phyloP scores from a whole-genome alignment of 2,797 vertebrate species.

The Champsocephalus esox region DNA sequence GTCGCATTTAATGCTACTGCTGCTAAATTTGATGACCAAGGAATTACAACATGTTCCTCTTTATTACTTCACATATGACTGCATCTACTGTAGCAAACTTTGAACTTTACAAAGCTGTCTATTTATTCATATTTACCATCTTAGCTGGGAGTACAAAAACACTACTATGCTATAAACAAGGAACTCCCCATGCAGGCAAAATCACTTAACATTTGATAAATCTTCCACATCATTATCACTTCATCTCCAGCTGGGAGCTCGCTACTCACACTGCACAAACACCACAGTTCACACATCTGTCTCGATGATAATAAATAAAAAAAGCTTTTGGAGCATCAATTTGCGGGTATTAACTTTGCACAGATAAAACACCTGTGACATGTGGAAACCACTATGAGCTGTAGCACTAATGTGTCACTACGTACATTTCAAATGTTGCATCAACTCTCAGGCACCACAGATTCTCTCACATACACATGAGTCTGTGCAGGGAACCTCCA shows the following conservation, averaged over 20 bases:
- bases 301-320: slow-evolving; percentile 14
- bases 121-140: not conserved
- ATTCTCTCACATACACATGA: not conserved
- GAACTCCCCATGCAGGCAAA: slow-evolving; percentile 31
- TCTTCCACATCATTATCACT: slow-evolving; percentile 48
- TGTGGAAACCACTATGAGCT: slow-evolving; percentile 15
- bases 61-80: not conserved
- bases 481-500: slow-evolving; percentile 10
- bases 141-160: slow-evolving; percentile 16
- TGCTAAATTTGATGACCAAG: not conserved
- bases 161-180: slow-evolving; percentile 17
- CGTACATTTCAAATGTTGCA: slow-evolving; percentile 20
- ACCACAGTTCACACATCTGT: slow-evolving; percentile 20
- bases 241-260: slow-evolving; percentile 32
- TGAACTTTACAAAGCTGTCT: not conserved
- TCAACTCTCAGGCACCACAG: slow-evolving; percentile 4
- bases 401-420: slow-evolving; percentile 11
- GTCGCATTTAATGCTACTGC: not conserved
- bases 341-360: slow-evolving; percentile 23
- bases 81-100: not conserved
- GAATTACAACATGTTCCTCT: not conserved
- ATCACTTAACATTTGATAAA: slow-evolving; percentile 50
- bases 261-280: slow-evolving; percentile 17
- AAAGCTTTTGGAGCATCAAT: slow-evolving; percentile 25
- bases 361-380: slow-evolving; percentile 27